phyloP scores from a whole-genome alignment of 2,888 invertebrate genomes.

The Mythimna lalbum region DNA sequence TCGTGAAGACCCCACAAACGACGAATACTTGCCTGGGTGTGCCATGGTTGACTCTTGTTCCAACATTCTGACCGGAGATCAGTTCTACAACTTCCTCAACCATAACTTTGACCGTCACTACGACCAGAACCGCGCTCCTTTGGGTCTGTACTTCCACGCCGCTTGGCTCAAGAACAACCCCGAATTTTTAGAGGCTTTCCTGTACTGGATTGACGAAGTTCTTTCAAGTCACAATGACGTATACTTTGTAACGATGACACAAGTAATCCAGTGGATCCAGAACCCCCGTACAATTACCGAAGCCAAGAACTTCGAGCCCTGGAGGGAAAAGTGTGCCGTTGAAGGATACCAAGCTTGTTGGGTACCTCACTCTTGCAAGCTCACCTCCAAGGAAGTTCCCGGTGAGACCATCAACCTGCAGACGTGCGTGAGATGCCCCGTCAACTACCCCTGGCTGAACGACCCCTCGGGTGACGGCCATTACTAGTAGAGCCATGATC shows the following conservation, averaged over 20 bases:
- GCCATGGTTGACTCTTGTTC: slow-evolving; percentile 99
- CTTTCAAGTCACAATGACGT: slow-evolving; percentile 96
- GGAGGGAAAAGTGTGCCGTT: slow-evolving; percentile 98
- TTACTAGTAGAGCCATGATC: slow-evolving; percentile 92
- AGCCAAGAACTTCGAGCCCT: slow-evolving; percentile 97
- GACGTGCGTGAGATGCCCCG: slow-evolving; percentile 98
- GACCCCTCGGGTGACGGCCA: slow-evolving; percentile 97
- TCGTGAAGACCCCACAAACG: slow-evolving; percentile 96
- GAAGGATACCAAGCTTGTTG: slow-evolving; percentile 96
- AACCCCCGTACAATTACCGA: slow-evolving; percentile 96
- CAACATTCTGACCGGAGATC: slow-evolving; percentile 97
- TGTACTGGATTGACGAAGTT: slow-evolving; percentile 98
- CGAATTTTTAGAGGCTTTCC: slow-evolving; percentile 97
- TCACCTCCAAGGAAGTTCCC: slow-evolving; percentile 97
- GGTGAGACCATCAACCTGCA: slow-evolving; percentile 98
- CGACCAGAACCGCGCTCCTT: slow-evolving; percentile 96
- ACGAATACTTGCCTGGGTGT: slow-evolving; percentile 97
- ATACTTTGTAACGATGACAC: slow-evolving; percentile 98
- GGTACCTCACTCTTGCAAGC: slow-evolving; percentile 97
- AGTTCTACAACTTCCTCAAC: slow-evolving; percentile 98
- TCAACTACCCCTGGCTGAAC: slow-evolving; percentile 98
- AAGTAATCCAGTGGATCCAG: slow-evolving; percentile 98
- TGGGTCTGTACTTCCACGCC: slow-evolving; percentile 98
- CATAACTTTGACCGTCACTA: slow-evolving; percentile 98
- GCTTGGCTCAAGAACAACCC: slow-evolving; percentile 98